Evolutionary conservation across 2,888 invertebrate species (phyloP).

Genomic region (Eubasilissa splendida): DNA sequence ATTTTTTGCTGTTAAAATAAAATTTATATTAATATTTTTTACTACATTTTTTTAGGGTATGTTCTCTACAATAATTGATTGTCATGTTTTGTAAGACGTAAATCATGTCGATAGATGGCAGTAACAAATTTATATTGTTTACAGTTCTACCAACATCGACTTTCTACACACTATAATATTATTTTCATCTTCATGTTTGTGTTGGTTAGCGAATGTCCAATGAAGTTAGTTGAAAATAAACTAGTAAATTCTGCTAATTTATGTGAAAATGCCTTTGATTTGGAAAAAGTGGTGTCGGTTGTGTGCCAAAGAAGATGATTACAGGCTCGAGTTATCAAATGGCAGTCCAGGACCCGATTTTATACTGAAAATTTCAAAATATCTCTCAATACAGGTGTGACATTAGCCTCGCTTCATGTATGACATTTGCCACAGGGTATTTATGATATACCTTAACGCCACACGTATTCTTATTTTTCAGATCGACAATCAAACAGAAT

Average conservation of each 20-base stretch:
- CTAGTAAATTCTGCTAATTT: conserved; percentile 39
- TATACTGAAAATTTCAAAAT: conserved; percentile 51
- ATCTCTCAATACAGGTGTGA: conserved; percentile 56
- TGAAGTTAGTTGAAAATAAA: conserved; percentile 53
- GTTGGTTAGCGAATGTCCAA: conserved; percentile 38
- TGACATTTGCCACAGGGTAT: conserved; percentile 56
- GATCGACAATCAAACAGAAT: conserved; percentile 40
- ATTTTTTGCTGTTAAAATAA: too few species aligned
- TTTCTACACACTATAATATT: not conserved
- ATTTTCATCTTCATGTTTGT: conserved; percentile 40
- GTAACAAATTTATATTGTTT: not conserved
- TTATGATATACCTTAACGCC: conserved; percentile 49
- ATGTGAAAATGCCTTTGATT: conserved; percentile 46
- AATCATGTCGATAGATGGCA: conserved; percentile 12
- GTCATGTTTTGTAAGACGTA: too few species aligned
- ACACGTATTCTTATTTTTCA: conserved; percentile 43
- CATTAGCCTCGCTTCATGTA: conserved; percentile 47
- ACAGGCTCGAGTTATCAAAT: conserved; percentile 32
- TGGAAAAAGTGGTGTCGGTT: conserved; percentile 57
- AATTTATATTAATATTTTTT: too few species aligned
- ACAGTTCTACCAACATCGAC: conserved; percentile 4
- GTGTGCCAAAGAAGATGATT: conserved; percentile 53
- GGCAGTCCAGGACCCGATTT: conserved; percentile 31
- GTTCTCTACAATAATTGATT: too few species aligned
- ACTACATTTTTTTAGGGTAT: too few species aligned